These are phyloP conservation scores for Aphodius sticticus DNA, from an alignment of 2,888 invertebrate genomes.

Conservation along the genomic window DNA sequence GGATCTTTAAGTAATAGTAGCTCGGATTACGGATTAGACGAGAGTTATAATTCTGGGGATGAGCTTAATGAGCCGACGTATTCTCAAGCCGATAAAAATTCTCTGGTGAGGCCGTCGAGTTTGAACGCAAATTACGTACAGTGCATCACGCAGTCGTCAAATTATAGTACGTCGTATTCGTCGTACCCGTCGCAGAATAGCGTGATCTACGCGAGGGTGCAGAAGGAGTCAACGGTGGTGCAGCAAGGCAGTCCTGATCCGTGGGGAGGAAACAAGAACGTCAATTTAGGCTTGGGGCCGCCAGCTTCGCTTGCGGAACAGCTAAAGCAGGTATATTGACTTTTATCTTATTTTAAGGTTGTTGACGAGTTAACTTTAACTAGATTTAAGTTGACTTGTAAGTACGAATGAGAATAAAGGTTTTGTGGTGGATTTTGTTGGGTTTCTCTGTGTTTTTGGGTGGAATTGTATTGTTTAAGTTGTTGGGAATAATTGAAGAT, in stretches of 20 bases:
- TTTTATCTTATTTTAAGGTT: constrained; percentile 10
- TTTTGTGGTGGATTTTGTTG: background rate
- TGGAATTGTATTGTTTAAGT: background rate
- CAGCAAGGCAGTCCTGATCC: constrained; percentile 57
- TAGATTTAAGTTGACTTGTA: background rate
- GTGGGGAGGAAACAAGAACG: constrained; percentile 54
- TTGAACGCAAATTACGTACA: constrained; percentile 35
- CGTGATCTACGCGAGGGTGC: constrained; percentile 63
- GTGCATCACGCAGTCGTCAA: constrained; percentile 49
- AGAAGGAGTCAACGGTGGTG: constrained; percentile 59
- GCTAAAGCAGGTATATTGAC: constrained; percentile 72
- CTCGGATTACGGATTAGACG: constrained; percentile 80
- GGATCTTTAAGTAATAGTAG: constrained; percentile 65
- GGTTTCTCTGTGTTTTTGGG: constrained; percentile 7
- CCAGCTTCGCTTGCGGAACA: constrained; percentile 85
- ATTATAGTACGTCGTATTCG: constrained; percentile 45
- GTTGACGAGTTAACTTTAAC: background rate
- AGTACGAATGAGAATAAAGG: background rate
- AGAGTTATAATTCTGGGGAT: constrained; percentile 72
- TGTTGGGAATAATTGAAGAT: background rate
- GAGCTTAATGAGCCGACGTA: constrained; percentile 53
- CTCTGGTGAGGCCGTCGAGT: constrained; percentile 12
- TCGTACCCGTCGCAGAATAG: constrained; percentile 43
- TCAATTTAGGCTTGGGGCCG: constrained; percentile 66
- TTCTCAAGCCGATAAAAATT: constrained; percentile 24